phyloP scores from a whole-genome alignment of 2,797 vertebrate species.

The Bovichtus diacanthus region DNA sequence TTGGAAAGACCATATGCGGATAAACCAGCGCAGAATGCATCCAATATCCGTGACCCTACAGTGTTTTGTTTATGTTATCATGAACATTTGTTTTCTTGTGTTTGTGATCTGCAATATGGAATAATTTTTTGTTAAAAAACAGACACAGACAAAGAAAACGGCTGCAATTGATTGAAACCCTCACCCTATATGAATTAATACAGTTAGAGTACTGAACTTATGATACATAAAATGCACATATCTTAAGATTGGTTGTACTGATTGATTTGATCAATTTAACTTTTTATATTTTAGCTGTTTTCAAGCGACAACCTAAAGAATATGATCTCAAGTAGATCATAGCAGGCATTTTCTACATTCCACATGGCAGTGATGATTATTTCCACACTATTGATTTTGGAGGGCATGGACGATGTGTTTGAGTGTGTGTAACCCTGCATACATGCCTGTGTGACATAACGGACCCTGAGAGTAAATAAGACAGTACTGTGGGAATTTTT shows the following conservation, averaged over 20 bases:
- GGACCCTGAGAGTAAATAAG: constrained; percentile 64
- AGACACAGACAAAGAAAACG: background rate
- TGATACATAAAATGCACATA: background rate
- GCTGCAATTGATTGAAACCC: background rate
- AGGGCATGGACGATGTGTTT: constrained; percentile 30
- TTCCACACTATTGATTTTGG: constrained; percentile 47
- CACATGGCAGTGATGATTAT: constrained; percentile 51
- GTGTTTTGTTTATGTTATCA: constrained; percentile 18
- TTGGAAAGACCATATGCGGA: background rate
- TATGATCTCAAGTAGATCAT: constrained; percentile 39
- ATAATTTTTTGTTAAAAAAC: background rate
- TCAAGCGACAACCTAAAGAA: constrained; percentile 22
- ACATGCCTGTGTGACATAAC: constrained; percentile 51
- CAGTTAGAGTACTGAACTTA: background rate
- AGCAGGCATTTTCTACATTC: constrained; percentile 56
- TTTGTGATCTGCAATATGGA: background rate
- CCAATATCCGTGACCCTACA: background rate
- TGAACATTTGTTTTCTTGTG: constrained; percentile 1
- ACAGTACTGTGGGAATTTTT: constrained; percentile 60
- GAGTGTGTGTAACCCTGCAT: constrained; percentile 18
- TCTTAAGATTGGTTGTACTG: background rate
- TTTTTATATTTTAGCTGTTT: no score
- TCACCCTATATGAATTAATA: no score
- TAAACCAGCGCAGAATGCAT: constrained; percentile 14
- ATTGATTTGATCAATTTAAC: no score